A percentile compares a stretch with the other conserved stretches of the same genome.
phyloP scores from a whole-genome alignment of 1,140 invertebrate genomes.

The Mya arenaria region DNA sequence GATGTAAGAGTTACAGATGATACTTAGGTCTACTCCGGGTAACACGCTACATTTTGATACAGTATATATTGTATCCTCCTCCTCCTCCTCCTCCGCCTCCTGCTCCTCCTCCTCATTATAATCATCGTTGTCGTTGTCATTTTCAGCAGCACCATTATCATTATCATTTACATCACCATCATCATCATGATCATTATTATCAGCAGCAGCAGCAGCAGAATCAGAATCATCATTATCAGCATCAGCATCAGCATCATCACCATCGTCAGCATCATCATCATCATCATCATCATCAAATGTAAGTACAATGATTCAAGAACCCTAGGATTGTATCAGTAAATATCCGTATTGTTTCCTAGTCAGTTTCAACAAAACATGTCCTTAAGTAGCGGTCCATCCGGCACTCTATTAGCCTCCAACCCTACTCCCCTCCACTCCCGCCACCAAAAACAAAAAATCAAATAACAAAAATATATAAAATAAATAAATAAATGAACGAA shows the following conservation, averaged over 20 bases:
- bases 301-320: not conserved
- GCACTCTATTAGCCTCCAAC: not conserved
- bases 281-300: not conserved
- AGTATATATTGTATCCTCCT: too few relatives aligned
- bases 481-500: too few relatives aligned
- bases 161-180: not conserved
- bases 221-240: not conserved
- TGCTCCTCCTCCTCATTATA: not conserved
- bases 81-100: not conserved
- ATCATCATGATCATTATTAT: not conserved
- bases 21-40: too few relatives aligned
- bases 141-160: not conserved
- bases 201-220: not conserved
- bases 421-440: not conserved
- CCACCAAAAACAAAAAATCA: not conserved
- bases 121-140: not conserved
- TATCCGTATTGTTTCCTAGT: not conserved
- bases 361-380: not conserved
- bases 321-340: not conserved
- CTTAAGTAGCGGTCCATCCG: not conserved
- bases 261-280: not conserved
- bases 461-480: slow-evolving; percentile 27
- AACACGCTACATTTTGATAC: too few relatives aligned
- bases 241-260: not conserved
- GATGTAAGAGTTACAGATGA: too few relatives aligned